Evolutionary conservation across 2,113 vertebrate species (phyloP).

Genomic region (Procavia capensis): DNA sequence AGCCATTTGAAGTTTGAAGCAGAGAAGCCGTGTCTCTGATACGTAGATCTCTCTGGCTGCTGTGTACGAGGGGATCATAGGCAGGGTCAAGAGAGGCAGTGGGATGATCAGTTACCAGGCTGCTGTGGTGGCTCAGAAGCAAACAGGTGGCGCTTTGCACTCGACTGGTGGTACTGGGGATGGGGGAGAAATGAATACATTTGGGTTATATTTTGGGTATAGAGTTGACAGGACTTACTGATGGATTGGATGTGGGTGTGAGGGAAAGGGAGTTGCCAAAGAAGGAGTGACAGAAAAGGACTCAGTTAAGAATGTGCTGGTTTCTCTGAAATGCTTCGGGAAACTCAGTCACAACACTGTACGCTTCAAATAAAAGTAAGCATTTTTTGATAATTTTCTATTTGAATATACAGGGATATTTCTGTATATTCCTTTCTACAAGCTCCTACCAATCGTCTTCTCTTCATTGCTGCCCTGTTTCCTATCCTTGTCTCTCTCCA

Average conservation of each 20-base stretch:
- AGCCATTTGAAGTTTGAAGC: slow-evolving; percentile 3
- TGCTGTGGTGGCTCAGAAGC: not conserved
- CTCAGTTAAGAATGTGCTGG: not conserved
- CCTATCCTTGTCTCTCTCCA: not conserved
- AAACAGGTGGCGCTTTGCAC: not conserved
- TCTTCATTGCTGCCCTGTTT: not conserved
- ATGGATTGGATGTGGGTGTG: not conserved
- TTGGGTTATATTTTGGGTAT: not conserved
- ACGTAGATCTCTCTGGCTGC: not conserved
- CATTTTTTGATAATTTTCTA: not conserved
- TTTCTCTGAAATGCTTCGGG: slow-evolving; percentile 35
- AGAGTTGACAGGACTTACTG: not conserved
- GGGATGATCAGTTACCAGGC: not conserved
- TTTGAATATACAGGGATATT: too few species aligned
- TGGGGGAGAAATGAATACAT: not conserved
- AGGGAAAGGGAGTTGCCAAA: slow-evolving; percentile 38
- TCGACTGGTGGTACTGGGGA: not conserved
- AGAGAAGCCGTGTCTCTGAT: not conserved
- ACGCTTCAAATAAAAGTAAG: slow-evolving; percentile 31
- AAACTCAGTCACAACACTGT: not conserved
- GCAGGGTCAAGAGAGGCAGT: not conserved
- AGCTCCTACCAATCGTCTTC: not conserved
- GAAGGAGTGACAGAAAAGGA: slow-evolving; percentile 33
- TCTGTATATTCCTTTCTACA: not conserved
- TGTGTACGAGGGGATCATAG: not conserved